phyloP scores from a whole-genome alignment of 1,140 invertebrate species.

The Oncopodura yosiiana region DNA sequence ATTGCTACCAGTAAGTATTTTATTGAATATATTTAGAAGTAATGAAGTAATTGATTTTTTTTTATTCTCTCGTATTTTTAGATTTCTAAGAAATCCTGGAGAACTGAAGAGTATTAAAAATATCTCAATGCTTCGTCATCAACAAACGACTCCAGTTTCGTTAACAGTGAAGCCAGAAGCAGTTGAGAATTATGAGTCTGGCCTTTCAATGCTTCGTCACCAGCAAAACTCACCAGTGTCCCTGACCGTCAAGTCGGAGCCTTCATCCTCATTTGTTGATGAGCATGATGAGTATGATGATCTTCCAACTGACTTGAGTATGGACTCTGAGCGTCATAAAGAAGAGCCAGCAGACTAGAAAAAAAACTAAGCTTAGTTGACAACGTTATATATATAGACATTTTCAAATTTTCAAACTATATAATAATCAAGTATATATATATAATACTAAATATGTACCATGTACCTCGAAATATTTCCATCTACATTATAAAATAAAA shows the following conservation, averaged over 20 bases:
- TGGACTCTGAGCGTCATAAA: constrained; percentile 35
- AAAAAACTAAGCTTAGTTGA: too few relatives aligned
- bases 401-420: not conserved
- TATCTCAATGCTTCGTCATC: constrained; percentile 75
- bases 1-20: constrained; percentile 85
- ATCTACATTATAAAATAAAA: too few relatives aligned
- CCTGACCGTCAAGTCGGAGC: constrained; percentile 23
- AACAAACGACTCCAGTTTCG: constrained; percentile 39
- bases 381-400: too few relatives aligned
- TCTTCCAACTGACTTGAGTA: constrained; percentile 39
- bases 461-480: not conserved
- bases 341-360: constrained; percentile 16
- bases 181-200: too few relatives aligned
- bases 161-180: constrained; percentile 24
- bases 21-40: not conserved
- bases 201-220: constrained; percentile 38
- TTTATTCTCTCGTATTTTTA: constrained; percentile 41
- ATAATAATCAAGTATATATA: not conserved
- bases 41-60: too few relatives aligned
- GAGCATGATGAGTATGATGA: constrained; percentile 36
- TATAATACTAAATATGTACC: not conserved
- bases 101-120: constrained; percentile 88
- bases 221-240: constrained; percentile 41
- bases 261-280: constrained; percentile 21
- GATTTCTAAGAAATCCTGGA: constrained; percentile 76